Base-by-base conservation (phyloP, 2,797 vertebrate species). In the Tinamus major region DNA sequence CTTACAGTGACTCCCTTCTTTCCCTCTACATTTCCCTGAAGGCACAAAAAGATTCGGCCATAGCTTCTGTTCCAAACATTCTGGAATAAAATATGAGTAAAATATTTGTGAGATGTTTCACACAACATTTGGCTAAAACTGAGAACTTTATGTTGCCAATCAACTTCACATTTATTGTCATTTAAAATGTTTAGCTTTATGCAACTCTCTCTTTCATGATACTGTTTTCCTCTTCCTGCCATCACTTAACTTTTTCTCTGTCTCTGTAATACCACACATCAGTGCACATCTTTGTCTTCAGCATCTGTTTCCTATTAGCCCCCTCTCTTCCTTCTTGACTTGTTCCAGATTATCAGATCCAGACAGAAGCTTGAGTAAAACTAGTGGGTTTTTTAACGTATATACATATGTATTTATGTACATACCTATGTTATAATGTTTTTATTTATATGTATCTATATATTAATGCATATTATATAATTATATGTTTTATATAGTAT, bases 321-420 rank as follows among this genome's bases (percentile, higher is more conserved):
- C 55, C 19, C 21, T 74, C 20, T 85, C 27, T 62, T 82, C 64
- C 49, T 82, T 82, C 71, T 39, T 68, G 82, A 90, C 82, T 85
- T 64, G 79, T 91, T 74, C n/a, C 35, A 90, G 51, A 72, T 87
- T 67, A 82, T 37, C 89, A 56, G 55, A 95, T 93, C 85, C n/a
- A 75, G 23, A 93, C 20, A 11, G 71, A 92, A 59, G 59, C 3
- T 46, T 71, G 33, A 92, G 7, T 27, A 63, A 76, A 49, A 20
- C 13, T 2, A 35, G 21, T 12, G 10, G 27, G 33, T 49, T 53
- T 79, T 79, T 62, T 5, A 27, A 9, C 17, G 63, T 27, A 44
- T 3, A 31, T 7, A 37, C 4, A 33, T 31, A 31, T 62, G 10
- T n/a, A 7, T 19, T 58, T 27, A 48, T 2, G 33, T 8, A 46